Evolutionary conservation across 2,888 invertebrate genomes (phyloP), one percentile per base, ranked within the genome.

Genomic region (Belgica antarctica): DNA sequence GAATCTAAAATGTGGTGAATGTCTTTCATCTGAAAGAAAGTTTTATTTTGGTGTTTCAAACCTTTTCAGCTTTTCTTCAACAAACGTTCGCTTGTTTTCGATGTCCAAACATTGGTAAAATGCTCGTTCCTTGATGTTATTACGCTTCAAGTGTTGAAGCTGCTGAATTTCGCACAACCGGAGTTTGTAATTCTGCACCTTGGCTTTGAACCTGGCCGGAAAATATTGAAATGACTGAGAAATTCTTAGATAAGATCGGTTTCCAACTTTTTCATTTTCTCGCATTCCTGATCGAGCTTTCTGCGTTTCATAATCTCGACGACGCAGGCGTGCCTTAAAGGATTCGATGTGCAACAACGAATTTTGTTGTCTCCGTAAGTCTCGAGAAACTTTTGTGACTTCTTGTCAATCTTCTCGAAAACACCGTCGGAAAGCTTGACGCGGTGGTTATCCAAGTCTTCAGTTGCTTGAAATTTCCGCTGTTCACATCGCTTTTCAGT

Each of bases 41-140:
- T 59, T 59, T 5, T n/a, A n/a, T n/a, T n/a, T n/a, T 25, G 59
- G 25, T 27, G 5, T 22, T 52, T 41, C 41, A 7, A n/a, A 52
- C 2, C 7, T 59, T 59, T 27, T 52, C 12, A 5, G 17, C 10
- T 57, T 28, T 19, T 68, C 34, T 2, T 15, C 28, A 1, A 34
- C 68, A 19, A 15, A 68, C n/a, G 12, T 31, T 57, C 34, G 17
- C 17, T 68, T 68, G 5, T 52, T 57, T 1, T 10, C 1, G 7
- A 57, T 22, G 25, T 52, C 57, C 4, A 68, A 12, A 10, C 57
- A 31, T 10, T 25, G 10, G 3, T 57, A 19, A 3, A 68, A 19
- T 1, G 47, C 68, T n/a, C 68, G 68, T n/a, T 68, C 68, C 1
- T 34, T 15, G 1, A 52, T 15, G 31, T 68, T 10, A n/a, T 47